A percentile compares a stretch with the other conserved stretches of the same genome.
These are phyloP conservation scores for Neoarius graeffei DNA, from an alignment of 2,113 vertebrate species.

Conservation along the genomic window DNA sequence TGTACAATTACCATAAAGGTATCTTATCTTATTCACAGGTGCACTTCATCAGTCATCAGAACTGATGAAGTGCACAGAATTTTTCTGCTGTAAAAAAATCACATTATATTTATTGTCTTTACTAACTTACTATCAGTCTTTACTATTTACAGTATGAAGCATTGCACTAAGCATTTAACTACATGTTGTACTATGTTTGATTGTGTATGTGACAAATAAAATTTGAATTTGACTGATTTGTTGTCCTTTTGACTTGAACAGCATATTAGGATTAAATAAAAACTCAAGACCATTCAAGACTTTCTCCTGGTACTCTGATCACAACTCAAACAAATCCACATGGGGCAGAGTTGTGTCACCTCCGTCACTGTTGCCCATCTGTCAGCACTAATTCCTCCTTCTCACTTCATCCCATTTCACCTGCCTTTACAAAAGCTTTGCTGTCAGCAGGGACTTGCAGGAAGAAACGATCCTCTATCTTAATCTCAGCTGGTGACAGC, in stretches of 20 bases:
- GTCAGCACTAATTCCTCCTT: not conserved
- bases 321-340: not conserved
- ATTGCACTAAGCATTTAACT: too few relatives aligned
- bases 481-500: slow-evolving; percentile 23
- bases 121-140: too few relatives aligned
- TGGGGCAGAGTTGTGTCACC: not conserved
- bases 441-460: slow-evolving; percentile 32
- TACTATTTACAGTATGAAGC: too few relatives aligned
- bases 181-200: too few relatives aligned
- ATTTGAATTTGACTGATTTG: not conserved
- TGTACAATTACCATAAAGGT: not conserved
- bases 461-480: slow-evolving; percentile 26
- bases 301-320: not conserved
- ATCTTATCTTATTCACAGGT: not conserved
- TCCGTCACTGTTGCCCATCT: slow-evolving; percentile 3
- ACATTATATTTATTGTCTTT: too few relatives aligned
- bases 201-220: too few relatives aligned
- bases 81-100: not conserved
- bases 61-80: not conserved
- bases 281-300: not conserved
- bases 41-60: not conserved
- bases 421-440: slow-evolving; percentile 12
- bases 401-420: slow-evolving; percentile 9
- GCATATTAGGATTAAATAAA: not conserved
- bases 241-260: not conserved